These are phyloP conservation scores for Zelleria hepariella DNA, from an alignment of 2,888 invertebrate species.

Conservation along the genomic window DNA sequence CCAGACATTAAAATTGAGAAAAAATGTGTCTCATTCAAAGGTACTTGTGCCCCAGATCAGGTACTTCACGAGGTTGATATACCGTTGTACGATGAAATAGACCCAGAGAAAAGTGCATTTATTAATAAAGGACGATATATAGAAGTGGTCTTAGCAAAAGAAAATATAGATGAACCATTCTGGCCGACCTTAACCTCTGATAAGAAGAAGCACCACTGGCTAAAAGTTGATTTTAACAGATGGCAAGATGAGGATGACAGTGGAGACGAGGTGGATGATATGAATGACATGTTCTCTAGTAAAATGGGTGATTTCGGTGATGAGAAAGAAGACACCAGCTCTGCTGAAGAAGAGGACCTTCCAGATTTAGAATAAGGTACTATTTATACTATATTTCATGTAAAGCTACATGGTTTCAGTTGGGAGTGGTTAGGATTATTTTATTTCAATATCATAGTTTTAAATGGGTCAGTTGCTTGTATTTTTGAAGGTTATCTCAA, in stretches of 20 bases:
- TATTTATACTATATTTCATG: background rate
- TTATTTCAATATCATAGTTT: background rate
- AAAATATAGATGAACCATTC: conserved; percentile 77
- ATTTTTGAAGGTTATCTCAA: background rate
- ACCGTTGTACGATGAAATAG: conserved; percentile 86
- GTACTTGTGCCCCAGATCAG: conserved; percentile 85
- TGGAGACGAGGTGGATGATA: conserved; percentile 76
- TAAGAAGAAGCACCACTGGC: conserved; percentile 92
- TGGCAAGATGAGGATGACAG: conserved; percentile 98
- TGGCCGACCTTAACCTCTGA: conserved; percentile 92
- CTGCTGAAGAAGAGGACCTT: conserved; percentile 80
- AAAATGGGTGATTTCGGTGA: conserved; percentile 43
- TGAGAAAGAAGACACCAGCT: conserved; percentile 73
- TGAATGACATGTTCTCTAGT: conserved; percentile 48
- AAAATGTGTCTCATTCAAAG: conserved; percentile 82
- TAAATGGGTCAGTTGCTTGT: background rate
- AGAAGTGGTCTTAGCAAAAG: conserved; percentile 79
- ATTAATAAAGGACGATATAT: conserved; percentile 80
- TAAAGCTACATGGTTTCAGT: background rate
- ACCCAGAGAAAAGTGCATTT: conserved; percentile 81
- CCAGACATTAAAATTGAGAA: conserved; percentile 81
- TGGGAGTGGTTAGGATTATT: background rate
- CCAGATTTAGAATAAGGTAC: conserved; percentile 75
- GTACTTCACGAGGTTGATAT: conserved; percentile 90
- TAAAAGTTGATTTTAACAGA: conserved; percentile 97